phyloP scores from a whole-genome alignment of 2,888 invertebrate species.

The Chromoteleia sp. region DNA sequence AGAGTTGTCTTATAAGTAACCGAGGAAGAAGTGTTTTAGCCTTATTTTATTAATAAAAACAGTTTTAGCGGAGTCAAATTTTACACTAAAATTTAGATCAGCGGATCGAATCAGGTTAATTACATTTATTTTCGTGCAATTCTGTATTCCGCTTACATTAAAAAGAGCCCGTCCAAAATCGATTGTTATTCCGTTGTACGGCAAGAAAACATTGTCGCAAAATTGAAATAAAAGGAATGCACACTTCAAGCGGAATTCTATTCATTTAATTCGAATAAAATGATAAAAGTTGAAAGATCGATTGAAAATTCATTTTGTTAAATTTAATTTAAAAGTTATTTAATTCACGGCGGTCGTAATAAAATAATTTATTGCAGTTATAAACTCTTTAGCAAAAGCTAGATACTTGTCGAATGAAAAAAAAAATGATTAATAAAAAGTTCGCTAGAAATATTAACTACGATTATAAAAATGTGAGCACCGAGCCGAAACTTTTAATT shows the following conservation, averaged over 20 bases:
- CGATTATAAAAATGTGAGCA: no score
- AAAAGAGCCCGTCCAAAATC: slow-evolving; percentile 10
- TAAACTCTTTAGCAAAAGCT: no score
- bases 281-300: neutral
- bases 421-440: no score
- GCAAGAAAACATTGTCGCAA: slow-evolving; percentile 9
- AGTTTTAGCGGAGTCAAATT: slow-evolving; percentile 8
- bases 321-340: neutral
- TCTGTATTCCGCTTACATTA: slow-evolving; percentile 2
- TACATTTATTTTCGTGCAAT: slow-evolving; percentile 22
- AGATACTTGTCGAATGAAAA: no score
- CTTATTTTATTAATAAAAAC: no score
- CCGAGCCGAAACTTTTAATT: no score
- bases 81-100: slow-evolving; percentile 2
- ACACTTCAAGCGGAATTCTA: neutral
- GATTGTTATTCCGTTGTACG: slow-evolving; percentile 3
- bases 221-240: neutral
- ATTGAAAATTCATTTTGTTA: neutral
- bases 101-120: slow-evolving; percentile 15
- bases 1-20: no score
- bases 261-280: neutral
- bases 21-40: no score
- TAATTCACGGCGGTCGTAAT: no score
- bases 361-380: no score
- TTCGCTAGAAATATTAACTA: no score